Conservation (phyloP, 2,797 vertebrate genomes). For the Poeciliopsis turneri region DNA sequence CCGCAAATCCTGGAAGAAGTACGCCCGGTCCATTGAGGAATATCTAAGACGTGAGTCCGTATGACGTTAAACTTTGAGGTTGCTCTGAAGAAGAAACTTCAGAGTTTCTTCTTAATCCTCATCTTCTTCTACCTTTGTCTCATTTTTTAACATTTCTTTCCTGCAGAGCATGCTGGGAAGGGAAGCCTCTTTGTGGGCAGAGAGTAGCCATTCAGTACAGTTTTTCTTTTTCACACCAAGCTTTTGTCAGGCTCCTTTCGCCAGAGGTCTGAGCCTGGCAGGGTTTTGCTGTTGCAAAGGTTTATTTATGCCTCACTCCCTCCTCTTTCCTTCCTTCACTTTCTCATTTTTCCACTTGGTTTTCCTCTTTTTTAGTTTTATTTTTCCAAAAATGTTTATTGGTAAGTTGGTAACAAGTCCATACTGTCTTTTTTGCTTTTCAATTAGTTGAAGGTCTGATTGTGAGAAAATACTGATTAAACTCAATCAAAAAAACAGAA, state of each 20-base stretch:
- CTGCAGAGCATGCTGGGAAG: conserved; percentile 79
- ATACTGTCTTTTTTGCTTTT: too few relatives aligned
- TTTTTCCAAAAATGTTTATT: too few relatives aligned
- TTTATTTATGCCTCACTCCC: conserved; percentile 77
- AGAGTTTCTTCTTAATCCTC: conserved; percentile 62
- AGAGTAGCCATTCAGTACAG: conserved; percentile 72
- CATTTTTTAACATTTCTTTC: conserved; percentile 62
- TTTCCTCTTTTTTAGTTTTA: conserved; percentile 17
- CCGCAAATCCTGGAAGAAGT: conserved; percentile 90
- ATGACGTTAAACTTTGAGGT: conserved; percentile 2
- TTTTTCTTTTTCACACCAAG: conserved; percentile 57
- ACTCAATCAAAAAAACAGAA: too few relatives aligned
- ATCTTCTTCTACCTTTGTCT: conserved; percentile 65
- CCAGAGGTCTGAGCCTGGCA: conserved; percentile 77
- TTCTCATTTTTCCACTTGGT: conserved; percentile 33
- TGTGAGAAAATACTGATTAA: too few relatives aligned
- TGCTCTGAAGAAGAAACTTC: conserved; percentile 24
- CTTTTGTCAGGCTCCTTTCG: conserved; percentile 81
- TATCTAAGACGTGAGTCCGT: conserved; percentile 88
- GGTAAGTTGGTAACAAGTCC: too few relatives aligned
- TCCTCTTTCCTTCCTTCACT: conserved; percentile 19
- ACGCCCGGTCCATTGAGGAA: conserved; percentile 85
- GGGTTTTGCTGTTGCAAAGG: conserved; percentile 64
- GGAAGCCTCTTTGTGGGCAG: conserved; percentile 81
- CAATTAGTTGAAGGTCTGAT: too few relatives aligned